Evolutionary conservation across 2,797 vertebrate species (phyloP).

Genomic region (Macrochelys suwanniensis): DNA sequence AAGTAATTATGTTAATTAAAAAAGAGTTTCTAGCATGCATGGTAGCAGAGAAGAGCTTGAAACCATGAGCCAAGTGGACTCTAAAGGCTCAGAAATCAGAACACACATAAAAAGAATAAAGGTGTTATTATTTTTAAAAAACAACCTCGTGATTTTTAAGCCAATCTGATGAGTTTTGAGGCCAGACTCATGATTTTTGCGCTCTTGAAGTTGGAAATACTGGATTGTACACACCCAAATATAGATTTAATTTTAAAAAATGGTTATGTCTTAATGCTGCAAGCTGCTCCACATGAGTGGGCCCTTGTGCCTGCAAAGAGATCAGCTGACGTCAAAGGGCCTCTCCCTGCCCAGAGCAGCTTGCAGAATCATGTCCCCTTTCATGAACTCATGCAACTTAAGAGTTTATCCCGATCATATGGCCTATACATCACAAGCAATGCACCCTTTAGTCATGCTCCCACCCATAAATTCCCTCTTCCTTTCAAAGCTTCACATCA

Average conservation of each 20-base stretch:
- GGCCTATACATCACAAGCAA: neutral
- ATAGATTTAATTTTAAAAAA: neutral
- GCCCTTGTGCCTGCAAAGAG: neutral
- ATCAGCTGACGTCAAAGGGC: neutral
- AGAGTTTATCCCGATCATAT: neutral
- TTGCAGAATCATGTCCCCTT: constrained; percentile 1
- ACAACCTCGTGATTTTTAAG: neutral
- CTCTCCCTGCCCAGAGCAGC: neutral
- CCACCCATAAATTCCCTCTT: neutral
- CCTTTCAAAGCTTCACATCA: neutral
- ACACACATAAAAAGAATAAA: neutral
- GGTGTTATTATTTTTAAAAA: neutral
- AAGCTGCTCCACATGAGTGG: neutral
- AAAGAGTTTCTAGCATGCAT: neutral
- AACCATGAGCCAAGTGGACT: neutral
- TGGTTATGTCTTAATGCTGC: neutral
- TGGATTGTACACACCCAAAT: neutral
- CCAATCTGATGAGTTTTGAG: neutral
- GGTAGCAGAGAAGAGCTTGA: neutral
- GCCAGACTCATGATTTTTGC: neutral
- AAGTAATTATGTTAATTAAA: neutral
- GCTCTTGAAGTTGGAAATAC: neutral
- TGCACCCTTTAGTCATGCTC: neutral
- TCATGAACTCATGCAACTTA: neutral
- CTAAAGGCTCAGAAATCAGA: neutral